A percentile compares a stretch with the other conserved stretches of the same genome.
These are phyloP conservation scores for Athalia circularis DNA, from an alignment of 2,888 invertebrate genomes.

Conservation along the genomic window DNA sequence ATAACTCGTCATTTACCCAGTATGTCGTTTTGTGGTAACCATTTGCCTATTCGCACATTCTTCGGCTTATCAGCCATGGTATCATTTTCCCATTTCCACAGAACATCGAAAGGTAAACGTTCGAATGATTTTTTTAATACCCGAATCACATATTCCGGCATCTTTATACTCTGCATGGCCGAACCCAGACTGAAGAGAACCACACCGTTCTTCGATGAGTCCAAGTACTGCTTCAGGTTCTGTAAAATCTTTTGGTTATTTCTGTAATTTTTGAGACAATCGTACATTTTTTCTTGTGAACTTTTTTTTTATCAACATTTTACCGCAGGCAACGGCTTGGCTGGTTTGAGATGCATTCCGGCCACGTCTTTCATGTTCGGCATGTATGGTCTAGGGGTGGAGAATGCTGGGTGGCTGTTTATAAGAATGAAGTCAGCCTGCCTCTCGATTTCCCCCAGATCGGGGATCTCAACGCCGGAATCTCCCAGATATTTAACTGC, in stretches of 20 bases:
- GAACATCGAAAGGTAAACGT: slow-evolving; percentile 67
- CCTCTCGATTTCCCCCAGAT: slow-evolving; percentile 63
- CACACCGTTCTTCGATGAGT: slow-evolving; percentile 45
- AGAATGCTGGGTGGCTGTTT: slow-evolving; percentile 70
- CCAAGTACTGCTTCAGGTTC: slow-evolving; percentile 47
- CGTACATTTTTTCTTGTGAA: neutral
- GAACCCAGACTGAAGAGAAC: slow-evolving; percentile 71
- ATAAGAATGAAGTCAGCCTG: slow-evolving; percentile 68
- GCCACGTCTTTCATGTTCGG: slow-evolving; percentile 72
- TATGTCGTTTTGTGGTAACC: slow-evolving; percentile 71
- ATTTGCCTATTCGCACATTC: slow-evolving; percentile 70
- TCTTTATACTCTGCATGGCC: slow-evolving; percentile 64
- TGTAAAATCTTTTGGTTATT: slow-evolving; percentile 18
- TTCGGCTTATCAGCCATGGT: slow-evolving; percentile 61
- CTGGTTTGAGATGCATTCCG: slow-evolving; percentile 58
- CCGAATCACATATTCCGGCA: slow-evolving; percentile 63
- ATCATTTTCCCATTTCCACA: slow-evolving; percentile 72
- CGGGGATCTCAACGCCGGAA: slow-evolving; percentile 57
- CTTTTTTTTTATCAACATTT: no score
- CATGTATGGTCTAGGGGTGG: slow-evolving; percentile 69
- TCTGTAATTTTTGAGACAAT: neutral
- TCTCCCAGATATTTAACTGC: slow-evolving; percentile 66
- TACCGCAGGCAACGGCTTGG: slow-evolving; percentile 42
- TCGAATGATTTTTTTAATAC: slow-evolving; percentile 66
- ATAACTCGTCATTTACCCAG: slow-evolving; percentile 59